Base-by-base conservation (phyloP, 2,888 invertebrate species). In the Oligia fasciuncula region DNA sequence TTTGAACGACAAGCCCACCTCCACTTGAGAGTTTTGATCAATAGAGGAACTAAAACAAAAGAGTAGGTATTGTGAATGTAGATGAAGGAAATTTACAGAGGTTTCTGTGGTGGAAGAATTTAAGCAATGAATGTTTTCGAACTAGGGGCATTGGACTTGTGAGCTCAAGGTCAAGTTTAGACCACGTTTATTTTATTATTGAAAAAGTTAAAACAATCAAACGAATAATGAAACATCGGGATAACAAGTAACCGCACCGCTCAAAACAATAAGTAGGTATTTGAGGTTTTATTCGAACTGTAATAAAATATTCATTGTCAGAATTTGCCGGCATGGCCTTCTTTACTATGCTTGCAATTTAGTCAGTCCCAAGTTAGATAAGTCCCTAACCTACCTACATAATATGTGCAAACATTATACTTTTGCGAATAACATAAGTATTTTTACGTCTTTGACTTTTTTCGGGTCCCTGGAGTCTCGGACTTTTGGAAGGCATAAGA, bases 31-130 rank as follows among this genome's bases (percentile, higher is more conserved):
- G n/a, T 8, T 4, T 43, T 54, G 29, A 17, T 11, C 4, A 46
- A 11, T 19, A 54, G 3, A 14, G 2, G 19, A 80, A 23, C 23
- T 49, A 29, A 49, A 49, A 60, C 81, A 60, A 81, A 29, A 73
- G 29, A 72, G 11, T 17, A 3, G 35, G 17, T n/a, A 62, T 73
- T 51, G 6, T 43, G 14, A 14, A 51, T 11, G 49, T 23, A 0
- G n/a, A 0, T 23, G 13, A 40, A 57, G 23, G 29, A 77, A 81
- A 70, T 5, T 81, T 29, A 40, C 57, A 43, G n/a, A 2, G 29
- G 23, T 57, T 66, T n/a, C 9, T 54, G 23, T 40, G 14, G 77
- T 78, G 8, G 19, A 73, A 81, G 81, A 73, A 82, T 62, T 51
- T 14, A 63, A 60, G 13, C 29, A 1, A 81, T 17, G 23, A 51